Evolutionary conservation across 2,888 invertebrate genomes (phyloP).

Genomic region (Caenorhabditis japonica): DNA sequence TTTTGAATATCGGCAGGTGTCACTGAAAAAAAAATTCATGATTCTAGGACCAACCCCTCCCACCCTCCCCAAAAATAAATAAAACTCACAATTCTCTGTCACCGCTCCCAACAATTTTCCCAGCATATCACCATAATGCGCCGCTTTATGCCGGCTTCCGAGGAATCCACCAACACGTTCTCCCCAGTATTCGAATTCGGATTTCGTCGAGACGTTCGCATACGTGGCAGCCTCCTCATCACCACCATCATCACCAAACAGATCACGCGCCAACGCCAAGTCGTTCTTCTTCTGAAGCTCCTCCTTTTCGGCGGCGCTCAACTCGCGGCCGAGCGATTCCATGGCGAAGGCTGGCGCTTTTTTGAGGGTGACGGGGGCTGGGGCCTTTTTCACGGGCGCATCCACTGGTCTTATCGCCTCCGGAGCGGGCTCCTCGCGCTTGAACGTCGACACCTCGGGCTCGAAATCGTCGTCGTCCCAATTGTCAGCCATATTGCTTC

Average conservation of each 20-base stretch:
- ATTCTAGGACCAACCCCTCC: background rate
- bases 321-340: constrained; percentile 64
- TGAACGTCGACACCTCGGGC: constrained; percentile 57
- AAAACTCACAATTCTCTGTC: constrained; percentile 60
- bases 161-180: constrained; percentile 61
- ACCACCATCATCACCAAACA: constrained; percentile 56
- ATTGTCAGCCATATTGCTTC: constrained; percentile 19
- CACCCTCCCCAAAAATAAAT: no score
- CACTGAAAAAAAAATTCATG: constrained; percentile 46
- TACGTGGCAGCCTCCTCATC: constrained; percentile 25
- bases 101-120: constrained; percentile 55
- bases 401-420: constrained; percentile 16
- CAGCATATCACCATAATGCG: constrained; percentile 63
- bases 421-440: constrained; percentile 24
- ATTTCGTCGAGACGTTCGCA: constrained; percentile 56
- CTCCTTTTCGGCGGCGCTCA: constrained; percentile 63
- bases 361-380: constrained; percentile 21
- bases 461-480: constrained; percentile 68
- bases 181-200: constrained; percentile 67
- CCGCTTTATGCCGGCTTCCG: constrained; percentile 58
- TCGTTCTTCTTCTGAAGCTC: constrained; percentile 59
- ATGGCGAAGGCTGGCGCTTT: constrained; percentile 54
- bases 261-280: constrained; percentile 56
- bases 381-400: constrained; percentile 13
- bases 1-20: constrained; percentile 62